Evolutionary conservation across 1,140 invertebrate species (phyloP).

Genomic region (Drosophila kurseongensis): DNA sequence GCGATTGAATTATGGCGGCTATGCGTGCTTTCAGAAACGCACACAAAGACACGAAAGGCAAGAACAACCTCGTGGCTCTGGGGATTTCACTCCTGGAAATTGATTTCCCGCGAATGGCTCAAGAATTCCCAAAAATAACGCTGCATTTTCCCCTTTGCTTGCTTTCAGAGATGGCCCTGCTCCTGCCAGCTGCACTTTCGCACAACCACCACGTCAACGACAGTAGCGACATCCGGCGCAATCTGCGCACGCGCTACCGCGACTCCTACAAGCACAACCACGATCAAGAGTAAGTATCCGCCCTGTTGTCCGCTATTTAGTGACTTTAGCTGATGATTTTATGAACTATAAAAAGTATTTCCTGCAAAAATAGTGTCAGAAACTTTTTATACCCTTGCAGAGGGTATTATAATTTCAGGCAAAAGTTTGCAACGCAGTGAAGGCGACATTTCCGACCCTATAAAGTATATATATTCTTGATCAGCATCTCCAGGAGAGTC

Average conservation of each 20-base stretch:
- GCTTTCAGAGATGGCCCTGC: slow-evolving; percentile 90
- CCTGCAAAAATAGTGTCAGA: no score
- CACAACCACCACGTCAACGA: slow-evolving; percentile 89
- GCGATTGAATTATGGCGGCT: slow-evolving; percentile 33
- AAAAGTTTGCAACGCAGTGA: no score
- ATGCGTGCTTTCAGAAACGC: slow-evolving; percentile 2
- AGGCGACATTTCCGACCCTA: no score
- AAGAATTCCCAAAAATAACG: slow-evolving; percentile 3
- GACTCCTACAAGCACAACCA: slow-evolving; percentile 90
- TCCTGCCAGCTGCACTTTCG: slow-evolving; percentile 90
- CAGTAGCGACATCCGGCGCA: slow-evolving; percentile 90
- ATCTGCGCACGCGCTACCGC: slow-evolving; percentile 90
- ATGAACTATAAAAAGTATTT: no score
- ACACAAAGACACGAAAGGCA: not conserved
- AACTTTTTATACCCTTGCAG: no score
- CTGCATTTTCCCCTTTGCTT: not conserved
- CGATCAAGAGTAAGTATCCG: slow-evolving; percentile 91
- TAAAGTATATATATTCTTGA: no score
- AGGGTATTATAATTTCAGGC: no score
- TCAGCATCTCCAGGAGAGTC: no score
- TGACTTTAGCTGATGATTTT: no score
- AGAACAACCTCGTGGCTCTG: not conserved
- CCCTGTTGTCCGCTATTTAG: not conserved
- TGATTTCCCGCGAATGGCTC: not conserved
- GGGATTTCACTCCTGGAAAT: not conserved